A percentile compares a stretch with the other conserved stretches of the same genome.
Evolutionary conservation across 2,113 vertebrate genomes (phyloP).

Genomic region (Thamnophis sirtalis): DNA sequence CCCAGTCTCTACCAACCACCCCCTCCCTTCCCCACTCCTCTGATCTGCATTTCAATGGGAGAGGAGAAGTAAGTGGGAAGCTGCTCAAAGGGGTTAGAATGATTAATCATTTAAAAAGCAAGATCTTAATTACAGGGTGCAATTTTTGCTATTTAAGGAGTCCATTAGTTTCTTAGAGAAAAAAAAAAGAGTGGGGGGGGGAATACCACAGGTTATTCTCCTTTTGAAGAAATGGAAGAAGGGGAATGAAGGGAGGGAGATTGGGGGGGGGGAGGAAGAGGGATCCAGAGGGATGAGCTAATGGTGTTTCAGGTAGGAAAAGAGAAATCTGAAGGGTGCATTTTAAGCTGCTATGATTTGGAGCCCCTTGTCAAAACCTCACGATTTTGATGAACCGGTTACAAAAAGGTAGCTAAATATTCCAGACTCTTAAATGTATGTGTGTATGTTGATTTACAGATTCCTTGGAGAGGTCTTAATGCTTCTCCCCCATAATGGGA

Average conservation of each 20-base stretch:
- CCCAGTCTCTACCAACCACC: slow-evolving; percentile 50
- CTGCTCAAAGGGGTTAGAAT: slow-evolving; percentile 77
- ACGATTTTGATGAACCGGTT: not conserved
- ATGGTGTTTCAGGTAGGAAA: not conserved
- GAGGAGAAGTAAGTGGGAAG: slow-evolving; percentile 71
- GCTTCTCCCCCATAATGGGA: not conserved
- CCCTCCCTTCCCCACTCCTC: slow-evolving; percentile 36
- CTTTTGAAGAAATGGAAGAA: slow-evolving; percentile 55
- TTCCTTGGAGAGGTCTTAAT: not conserved
- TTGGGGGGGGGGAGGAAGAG: slow-evolving; percentile 1
- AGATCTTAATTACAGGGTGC: slow-evolving; percentile 83
- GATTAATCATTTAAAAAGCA: slow-evolving; percentile 84
- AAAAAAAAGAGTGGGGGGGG: slow-evolving; percentile 62
- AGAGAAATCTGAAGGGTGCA: not conserved
- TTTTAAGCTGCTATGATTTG: not conserved
- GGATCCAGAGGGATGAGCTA: slow-evolving; percentile 40
- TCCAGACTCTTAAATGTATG: not conserved
- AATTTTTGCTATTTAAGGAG: slow-evolving; percentile 82
- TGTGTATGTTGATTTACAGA: not conserved
- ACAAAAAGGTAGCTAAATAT: not conserved
- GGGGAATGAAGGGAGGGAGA: not conserved
- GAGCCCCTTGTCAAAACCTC: not conserved
- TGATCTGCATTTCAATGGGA: slow-evolving; percentile 80
- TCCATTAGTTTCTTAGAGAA: slow-evolving; percentile 78
- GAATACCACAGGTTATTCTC: slow-evolving; percentile 73